A percentile compares a stretch with the other conserved stretches of the same genome.
These are phyloP conservation scores for Zoanthus sociatus DNA, from an alignment of 92 coral and sea anemone genomes.

Conservation along the genomic window DNA sequence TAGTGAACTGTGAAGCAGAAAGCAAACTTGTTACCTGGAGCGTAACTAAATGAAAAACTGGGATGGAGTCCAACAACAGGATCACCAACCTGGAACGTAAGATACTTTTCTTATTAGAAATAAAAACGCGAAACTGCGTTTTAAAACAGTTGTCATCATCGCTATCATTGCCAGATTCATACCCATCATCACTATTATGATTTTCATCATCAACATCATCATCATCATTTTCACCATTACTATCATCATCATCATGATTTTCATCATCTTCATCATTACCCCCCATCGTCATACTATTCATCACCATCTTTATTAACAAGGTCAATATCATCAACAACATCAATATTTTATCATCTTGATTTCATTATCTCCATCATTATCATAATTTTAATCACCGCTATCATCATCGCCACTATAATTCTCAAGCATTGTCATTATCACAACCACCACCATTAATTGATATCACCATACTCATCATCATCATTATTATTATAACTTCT, in stretches of 20 bases:
- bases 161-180: background rate
- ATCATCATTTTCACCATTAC: background rate
- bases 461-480: too few relatives aligned
- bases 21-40: constrained; percentile 79
- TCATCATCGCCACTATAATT: background rate
- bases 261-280: background rate
- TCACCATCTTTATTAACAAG: background rate
- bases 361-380: background rate
- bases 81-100: constrained; percentile 67
- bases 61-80: constrained; percentile 95
- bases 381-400: background rate
- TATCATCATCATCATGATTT: background rate
- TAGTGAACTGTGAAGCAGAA: background rate
- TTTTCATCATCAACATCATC: background rate
- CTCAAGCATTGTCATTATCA: background rate
- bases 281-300: background rate
- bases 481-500: too few relatives aligned
- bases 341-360: background rate
- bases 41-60: constrained; percentile 91
- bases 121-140: too few relatives aligned
- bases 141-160: too few relatives aligned
- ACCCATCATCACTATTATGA: background rate
- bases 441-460: background rate
- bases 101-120: too few relatives aligned
- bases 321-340: background rate